Evolutionary conservation across 2,113 vertebrate genomes (phyloP).

Genomic region (Aldabrachelys gigantea): DNA sequence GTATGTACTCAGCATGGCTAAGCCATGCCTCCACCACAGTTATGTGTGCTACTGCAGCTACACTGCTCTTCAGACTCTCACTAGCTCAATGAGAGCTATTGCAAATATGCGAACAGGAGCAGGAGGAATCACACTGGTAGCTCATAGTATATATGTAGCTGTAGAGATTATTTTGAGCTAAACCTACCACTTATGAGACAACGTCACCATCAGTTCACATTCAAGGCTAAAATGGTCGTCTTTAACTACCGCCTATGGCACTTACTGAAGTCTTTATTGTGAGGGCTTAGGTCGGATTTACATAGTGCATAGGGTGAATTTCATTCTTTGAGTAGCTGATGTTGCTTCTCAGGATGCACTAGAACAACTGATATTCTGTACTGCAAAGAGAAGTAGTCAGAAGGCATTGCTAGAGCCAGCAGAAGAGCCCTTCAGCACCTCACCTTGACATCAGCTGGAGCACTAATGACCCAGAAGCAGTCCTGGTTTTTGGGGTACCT

Average conservation of each 20-base stretch:
- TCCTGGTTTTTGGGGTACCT: slow-evolving; percentile 58
- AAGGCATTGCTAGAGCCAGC: neutral
- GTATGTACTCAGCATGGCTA: neutral
- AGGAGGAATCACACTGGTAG: neutral
- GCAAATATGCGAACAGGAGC: neutral
- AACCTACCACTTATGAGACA: neutral
- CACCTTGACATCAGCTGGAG: slow-evolving; percentile 68
- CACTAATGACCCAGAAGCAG: slow-evolving; percentile 73
- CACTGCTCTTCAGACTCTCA: neutral
- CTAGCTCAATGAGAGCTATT: neutral
- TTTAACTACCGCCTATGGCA: neutral
- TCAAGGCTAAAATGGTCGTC: accelerated
- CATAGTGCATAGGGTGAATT: neutral
- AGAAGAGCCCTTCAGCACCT: neutral
- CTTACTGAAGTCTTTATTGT: neutral
- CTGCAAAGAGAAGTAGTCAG: neutral
- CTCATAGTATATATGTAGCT: neutral
- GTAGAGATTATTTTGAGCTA: slow-evolving; percentile 22
- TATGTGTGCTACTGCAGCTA: too few relatives aligned
- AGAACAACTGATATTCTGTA: neutral
- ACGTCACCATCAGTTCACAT: neutral
- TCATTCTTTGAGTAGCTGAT: neutral
- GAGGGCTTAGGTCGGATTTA: neutral
- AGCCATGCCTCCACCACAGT: too few relatives aligned
- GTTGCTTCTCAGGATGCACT: neutral